Evolutionary conservation across 2,113 vertebrate genomes (phyloP).

Genomic region (Pheucticus melanocephalus): DNA sequence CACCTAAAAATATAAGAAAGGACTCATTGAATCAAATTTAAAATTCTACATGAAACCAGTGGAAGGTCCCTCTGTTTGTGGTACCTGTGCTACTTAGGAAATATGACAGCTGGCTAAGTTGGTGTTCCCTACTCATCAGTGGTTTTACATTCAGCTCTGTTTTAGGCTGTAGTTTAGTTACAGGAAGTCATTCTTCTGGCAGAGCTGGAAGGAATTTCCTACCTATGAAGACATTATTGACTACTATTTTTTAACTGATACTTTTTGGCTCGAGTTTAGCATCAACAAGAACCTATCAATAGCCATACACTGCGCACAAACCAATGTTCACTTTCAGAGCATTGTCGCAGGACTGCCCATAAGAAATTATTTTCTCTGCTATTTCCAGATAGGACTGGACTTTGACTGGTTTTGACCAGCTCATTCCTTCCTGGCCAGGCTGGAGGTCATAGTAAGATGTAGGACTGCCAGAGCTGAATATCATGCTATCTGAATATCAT

Average conservation of each 20-base stretch:
- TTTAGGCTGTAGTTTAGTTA: not conserved
- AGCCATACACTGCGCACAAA: not conserved
- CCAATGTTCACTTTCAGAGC: not conserved
- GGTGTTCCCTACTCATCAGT: not conserved
- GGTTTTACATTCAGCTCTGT: not conserved
- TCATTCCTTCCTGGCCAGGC: not conserved
- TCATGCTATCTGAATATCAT: rapidly evolving
- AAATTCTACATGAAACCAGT: not conserved
- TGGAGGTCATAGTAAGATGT: not conserved
- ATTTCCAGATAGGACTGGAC: not conserved
- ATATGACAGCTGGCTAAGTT: not conserved
- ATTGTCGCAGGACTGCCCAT: not conserved
- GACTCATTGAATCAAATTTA: not conserved
- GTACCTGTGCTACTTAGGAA: not conserved
- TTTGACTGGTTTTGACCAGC: not conserved
- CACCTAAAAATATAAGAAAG: not conserved
- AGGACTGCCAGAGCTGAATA: not conserved
- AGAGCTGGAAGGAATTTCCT: not conserved
- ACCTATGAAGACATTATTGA: not conserved
- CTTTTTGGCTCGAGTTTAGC: rapidly evolving
- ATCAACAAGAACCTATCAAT: not conserved
- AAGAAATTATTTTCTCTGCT: not conserved
- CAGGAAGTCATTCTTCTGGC: not conserved
- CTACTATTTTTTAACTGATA: not conserved
- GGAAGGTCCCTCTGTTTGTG: not conserved